phyloP scores from a whole-genome alignment of 92 coral and sea anemone genomes.

The Heteractis magnifica region DNA sequence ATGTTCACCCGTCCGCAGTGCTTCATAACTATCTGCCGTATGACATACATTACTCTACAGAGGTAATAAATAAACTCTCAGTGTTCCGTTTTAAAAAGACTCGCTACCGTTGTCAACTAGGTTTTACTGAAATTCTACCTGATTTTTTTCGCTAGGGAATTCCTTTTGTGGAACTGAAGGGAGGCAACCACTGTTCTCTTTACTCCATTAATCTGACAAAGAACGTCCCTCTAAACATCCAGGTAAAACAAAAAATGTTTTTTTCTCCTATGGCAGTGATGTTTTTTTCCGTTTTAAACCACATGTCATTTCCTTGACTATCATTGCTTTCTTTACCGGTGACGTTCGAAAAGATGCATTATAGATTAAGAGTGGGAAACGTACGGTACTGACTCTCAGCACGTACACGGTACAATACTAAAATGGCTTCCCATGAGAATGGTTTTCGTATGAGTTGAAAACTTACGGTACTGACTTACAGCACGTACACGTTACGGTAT shows the following conservation, averaged over 20 bases:
- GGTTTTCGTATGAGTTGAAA: too few species aligned
- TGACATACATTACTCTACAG: conserved; percentile 54
- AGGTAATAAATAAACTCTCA: conserved; percentile 37
- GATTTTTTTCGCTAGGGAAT: conserved; percentile 43
- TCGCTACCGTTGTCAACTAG: too few species aligned
- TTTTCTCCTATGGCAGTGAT: not conserved
- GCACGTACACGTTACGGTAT: too few species aligned
- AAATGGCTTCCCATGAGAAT: too few species aligned
- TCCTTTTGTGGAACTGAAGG: conserved; percentile 63
- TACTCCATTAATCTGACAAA: conserved; percentile 60
- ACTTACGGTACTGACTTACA: too few species aligned
- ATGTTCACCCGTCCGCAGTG: conserved; percentile 81
- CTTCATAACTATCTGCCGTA: conserved; percentile 91
- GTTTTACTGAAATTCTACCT: not conserved
- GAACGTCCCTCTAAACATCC: conserved; percentile 53
- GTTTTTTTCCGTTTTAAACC: not conserved
- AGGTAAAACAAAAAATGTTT: conserved; percentile 34
- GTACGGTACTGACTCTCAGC: too few species aligned
- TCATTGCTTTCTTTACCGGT: too few species aligned
- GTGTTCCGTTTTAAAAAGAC: not conserved
- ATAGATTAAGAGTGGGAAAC: too few species aligned
- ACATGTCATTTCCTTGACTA: too few species aligned
- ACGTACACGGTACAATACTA: too few species aligned
- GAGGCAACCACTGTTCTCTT: conserved; percentile 71
- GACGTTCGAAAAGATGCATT: too few species aligned